Evolutionary conservation across 2,113 vertebrate species (phyloP), one percentile per base, ranked within the genome.

Genomic region (Pungitius pungitius): DNA sequence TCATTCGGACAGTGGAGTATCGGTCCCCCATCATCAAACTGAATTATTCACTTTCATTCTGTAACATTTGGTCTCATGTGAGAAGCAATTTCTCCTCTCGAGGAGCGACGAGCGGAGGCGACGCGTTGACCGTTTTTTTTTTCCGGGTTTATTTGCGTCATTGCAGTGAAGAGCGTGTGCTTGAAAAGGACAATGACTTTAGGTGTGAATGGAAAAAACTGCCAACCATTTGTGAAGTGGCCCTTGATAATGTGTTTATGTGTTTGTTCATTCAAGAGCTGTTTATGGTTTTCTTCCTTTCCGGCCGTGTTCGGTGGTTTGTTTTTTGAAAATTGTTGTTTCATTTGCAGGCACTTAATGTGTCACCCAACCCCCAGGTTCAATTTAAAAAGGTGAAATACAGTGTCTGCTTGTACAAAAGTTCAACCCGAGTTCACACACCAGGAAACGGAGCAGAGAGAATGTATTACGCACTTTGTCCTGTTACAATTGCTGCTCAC

Each of bases 31-130:
- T 84, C 37, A 49, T 60, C 82, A 69, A 73, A 26, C 73, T 92
- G 78, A 93, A 93, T 92, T 83, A 93, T 92, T 92, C 91, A 92
- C 91, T 93, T 93, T 92, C 90, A 90, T 91, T 90, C 74, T 60
- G 78, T 81, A 89, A 90, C 73, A 78, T 90, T 92, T 78, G 83
- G 87, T 87, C 80, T 85, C 83, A 82, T 86, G 63, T 79, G 77
- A 63, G 58, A 54, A 81, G 69, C 8, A 0, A 70, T 73, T 77
- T 85, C 76, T 75, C 62, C 56, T 77, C 55, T 66, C 30, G 4
- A 47, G 45, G 30, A 79, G 71, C 49, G 52, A 58, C 60, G 47
- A 78, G 80, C 62, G 26, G 22, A 33, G 68, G 65, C 64, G 71
- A 77, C 10, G 27, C 52, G 69, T 14, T 55, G 56, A 42, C 0